These are phyloP conservation scores for Lagopus leucura DNA, from an alignment of 2,113 vertebrate species.

Conservation along the genomic window DNA sequence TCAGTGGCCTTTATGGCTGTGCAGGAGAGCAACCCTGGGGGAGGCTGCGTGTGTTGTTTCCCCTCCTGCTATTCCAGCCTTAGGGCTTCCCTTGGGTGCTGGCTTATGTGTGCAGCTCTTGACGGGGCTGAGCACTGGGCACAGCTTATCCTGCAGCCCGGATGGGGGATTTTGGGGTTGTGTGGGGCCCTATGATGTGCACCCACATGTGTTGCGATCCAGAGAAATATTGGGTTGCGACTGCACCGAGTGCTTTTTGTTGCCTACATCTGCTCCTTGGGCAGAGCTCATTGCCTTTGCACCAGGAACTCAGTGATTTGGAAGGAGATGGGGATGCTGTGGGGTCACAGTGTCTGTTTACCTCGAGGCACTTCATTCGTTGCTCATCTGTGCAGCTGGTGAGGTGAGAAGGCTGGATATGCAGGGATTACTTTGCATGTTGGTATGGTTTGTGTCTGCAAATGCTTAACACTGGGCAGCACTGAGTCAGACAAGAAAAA, in stretches of 20 bases:
- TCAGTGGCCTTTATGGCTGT: background rate
- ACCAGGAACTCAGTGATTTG: accelerated
- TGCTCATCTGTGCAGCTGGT: accelerated
- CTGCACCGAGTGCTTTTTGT: background rate
- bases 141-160: accelerated
- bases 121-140: background rate
- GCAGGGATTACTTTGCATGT: background rate
- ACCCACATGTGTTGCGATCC: background rate
- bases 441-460: background rate
- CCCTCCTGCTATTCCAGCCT: background rate
- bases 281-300: background rate
- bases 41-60: background rate
- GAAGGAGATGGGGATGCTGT: background rate
- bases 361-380: background rate
- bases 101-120: background rate
- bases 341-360: background rate
- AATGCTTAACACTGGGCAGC: background rate
- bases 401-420: background rate
- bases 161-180: background rate
- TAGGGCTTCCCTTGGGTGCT: background rate
- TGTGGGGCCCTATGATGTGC: background rate
- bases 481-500: background rate
- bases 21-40: background rate
- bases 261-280: background rate
- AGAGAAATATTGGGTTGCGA: background rate